Evolutionary conservation across 2,797 vertebrate genomes (phyloP).

Genomic region (Acestrorhynchus altus): DNA sequence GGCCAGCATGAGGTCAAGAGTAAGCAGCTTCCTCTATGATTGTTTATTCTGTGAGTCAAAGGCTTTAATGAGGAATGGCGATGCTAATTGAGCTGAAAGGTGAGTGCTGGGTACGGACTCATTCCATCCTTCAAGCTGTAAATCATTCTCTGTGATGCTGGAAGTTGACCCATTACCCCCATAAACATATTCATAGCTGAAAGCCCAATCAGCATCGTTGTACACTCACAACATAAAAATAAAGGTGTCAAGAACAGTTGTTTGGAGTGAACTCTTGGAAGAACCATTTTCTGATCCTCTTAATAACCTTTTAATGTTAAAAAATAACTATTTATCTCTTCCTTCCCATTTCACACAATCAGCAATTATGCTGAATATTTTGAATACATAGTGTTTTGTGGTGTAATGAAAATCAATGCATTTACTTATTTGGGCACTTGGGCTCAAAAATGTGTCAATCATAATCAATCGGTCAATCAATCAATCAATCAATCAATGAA

Average conservation of each 20-base stretch:
- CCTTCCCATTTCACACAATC: too few species aligned
- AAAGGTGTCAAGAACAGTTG: not conserved
- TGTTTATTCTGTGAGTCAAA: conserved; percentile 46
- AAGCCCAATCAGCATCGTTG: conserved; percentile 48
- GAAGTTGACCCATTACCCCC: not conserved
- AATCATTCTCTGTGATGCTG: not conserved
- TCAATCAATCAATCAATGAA: too few species aligned
- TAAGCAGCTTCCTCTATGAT: conserved; percentile 32
- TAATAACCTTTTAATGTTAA: too few species aligned
- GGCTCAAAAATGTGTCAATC: too few species aligned
- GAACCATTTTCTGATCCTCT: not conserved
- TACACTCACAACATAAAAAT: not conserved
- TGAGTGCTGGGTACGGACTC: conserved; percentile 21
- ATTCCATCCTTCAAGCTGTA: conserved; percentile 7
- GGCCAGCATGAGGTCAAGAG: conserved; percentile 48
- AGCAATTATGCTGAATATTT: too few species aligned
- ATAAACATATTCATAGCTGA: not conserved
- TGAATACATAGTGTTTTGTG: too few species aligned
- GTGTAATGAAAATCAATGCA: too few species aligned
- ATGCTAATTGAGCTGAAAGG: conserved; percentile 40
- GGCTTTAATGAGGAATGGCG: conserved; percentile 32
- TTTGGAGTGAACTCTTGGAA: too few species aligned
- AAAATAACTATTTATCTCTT: too few species aligned
- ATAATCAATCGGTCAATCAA: too few species aligned
- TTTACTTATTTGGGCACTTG: too few species aligned